Base-by-base conservation (phyloP, 37 sponge, comb jelly and placozoan species). In the Aplysina aerophoba region DNA sequence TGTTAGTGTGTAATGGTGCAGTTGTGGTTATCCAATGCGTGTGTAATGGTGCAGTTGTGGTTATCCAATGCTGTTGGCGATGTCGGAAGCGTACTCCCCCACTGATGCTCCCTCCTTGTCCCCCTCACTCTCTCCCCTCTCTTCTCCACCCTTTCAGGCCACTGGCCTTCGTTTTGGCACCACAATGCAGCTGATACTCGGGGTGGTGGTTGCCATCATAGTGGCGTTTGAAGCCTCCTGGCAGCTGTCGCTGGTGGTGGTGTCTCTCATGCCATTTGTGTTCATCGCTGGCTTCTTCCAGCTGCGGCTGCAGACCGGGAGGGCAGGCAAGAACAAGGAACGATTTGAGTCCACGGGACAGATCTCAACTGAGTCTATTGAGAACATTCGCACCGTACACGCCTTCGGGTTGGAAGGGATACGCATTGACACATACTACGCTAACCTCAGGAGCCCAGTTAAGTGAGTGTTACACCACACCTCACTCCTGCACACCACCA, bases 301-400 rank as follows among this genome's bases (percentile, higher is more conserved):
- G 90, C 0, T 89, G n/a, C 71, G 89, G 0, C 55, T 89, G 25
- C 57, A 86, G 31, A 53, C 33, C 6, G 97, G 94, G 0, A 50
- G 85, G 22, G 31, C 90, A 15, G 68, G 40, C 19, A 87, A 86
- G 84, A 94, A 93, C 88, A 96, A 96, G 82, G 85, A 89, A 53
- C 38, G 54, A 20, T 34, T 89, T 1, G 92, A 91, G 55, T 72
- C 73, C 20, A 65, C 84, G 55, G 90, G 92, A 1, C 24, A 88
- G 85, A 84, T 86, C 35, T 85, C 91, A 17, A 80, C 71, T 35
- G 94, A 94, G 60, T 82, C 91, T n/a, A 75, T 96, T 64, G 90
- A 86, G 34, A 96, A 96, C 82, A 73, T 94, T 6, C 77, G 95
- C 19, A 96, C 97, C 3, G 97, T 96, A 22, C 92, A 40, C 0